phyloP scores from a whole-genome alignment of 1,140 invertebrate species.

The Agrilus planipennis region DNA sequence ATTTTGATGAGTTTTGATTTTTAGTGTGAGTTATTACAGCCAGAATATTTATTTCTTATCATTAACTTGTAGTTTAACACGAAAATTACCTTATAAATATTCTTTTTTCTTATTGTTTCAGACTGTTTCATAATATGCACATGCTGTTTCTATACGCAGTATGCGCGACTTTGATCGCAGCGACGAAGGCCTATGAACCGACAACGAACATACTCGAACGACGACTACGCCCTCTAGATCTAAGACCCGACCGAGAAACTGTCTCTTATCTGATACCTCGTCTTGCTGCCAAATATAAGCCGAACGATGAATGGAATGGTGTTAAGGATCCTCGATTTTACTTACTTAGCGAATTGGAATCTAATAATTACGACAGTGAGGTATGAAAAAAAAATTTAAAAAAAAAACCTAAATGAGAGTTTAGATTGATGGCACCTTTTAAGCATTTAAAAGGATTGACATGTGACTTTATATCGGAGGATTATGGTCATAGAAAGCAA shows the following conservation, averaged over 20 bases:
- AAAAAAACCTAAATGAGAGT: neutral
- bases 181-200: slow-evolving; percentile 23
- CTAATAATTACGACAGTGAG: slow-evolving; percentile 20
- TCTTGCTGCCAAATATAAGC: slow-evolving; percentile 31
- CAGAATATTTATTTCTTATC: too few relatives aligned
- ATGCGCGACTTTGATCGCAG: slow-evolving; percentile 25
- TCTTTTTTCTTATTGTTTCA: slow-evolving; percentile 13
- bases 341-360: slow-evolving; percentile 29
- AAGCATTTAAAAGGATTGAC: too few relatives aligned
- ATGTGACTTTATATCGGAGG: too few relatives aligned
- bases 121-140: slow-evolving; percentile 26
- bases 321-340: slow-evolving; percentile 27
- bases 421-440: too few relatives aligned
- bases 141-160: slow-evolving; percentile 27
- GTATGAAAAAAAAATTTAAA: slow-evolving; percentile 11
- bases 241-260: slow-evolving; percentile 28
- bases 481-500: too few relatives aligned
- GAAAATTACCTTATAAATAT: slow-evolving; percentile 1
- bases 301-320: slow-evolving; percentile 23
- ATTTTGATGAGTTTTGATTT: too few relatives aligned
- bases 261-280: slow-evolving; percentile 30
- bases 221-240: slow-evolving; percentile 20
- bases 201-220: slow-evolving; percentile 15
- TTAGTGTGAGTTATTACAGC: too few relatives aligned
- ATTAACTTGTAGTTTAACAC: too few relatives aligned